phyloP scores from a whole-genome alignment of 2,113 vertebrate genomes.

The Cinclus cinclus region DNA sequence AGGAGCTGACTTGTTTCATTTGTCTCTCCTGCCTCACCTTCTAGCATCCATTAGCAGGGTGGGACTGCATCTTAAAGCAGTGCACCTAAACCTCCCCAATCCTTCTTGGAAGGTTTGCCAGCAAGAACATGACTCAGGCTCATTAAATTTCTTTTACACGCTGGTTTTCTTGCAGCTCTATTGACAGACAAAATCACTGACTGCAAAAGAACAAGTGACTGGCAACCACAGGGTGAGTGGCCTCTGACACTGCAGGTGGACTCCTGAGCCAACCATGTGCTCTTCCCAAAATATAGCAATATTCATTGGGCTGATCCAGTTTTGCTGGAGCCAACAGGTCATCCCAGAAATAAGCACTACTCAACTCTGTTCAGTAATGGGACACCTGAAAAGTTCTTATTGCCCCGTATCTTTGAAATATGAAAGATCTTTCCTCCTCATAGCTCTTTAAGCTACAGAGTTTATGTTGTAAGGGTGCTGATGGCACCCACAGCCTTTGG shows the following conservation, averaged over 20 bases:
- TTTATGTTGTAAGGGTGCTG: not conserved
- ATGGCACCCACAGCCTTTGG: not conserved
- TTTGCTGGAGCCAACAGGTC: not conserved
- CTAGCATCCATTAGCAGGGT: not conserved
- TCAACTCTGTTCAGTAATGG: not conserved
- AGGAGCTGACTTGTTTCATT: not conserved
- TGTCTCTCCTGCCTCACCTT: not conserved
- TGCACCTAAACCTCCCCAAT: not conserved
- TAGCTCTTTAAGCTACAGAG: not conserved
- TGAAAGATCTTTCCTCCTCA: not conserved
- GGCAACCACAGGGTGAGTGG: not conserved
- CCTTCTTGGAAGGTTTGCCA: not conserved
- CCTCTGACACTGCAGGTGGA: not conserved
- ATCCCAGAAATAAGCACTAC: not conserved
- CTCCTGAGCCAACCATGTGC: fast-evolving
- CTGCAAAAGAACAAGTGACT: not conserved
- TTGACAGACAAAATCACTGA: not conserved
- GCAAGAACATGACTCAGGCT: not conserved
- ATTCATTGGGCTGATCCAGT: not conserved
- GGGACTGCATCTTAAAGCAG: not conserved
- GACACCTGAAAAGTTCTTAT: not conserved
- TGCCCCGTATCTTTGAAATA: not conserved
- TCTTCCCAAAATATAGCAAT: not conserved
- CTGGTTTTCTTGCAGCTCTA: not conserved
- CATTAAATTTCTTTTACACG: not conserved